A percentile compares a stretch with the other conserved stretches of the same genome.
phyloP scores from a whole-genome alignment of 2,888 invertebrate genomes.

The Polyploca ridens region DNA sequence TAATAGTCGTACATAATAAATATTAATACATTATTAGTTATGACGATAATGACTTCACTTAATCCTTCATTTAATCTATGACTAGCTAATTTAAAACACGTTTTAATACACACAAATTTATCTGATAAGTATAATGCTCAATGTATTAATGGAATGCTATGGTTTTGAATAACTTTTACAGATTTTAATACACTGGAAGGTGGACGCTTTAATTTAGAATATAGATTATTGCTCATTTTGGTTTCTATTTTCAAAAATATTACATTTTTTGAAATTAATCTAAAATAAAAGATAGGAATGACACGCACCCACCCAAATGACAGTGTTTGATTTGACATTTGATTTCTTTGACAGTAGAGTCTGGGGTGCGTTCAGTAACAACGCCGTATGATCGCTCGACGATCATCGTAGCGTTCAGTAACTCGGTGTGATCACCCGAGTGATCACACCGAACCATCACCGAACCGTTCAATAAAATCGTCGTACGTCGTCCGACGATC shows the following conservation, averaged over 20 bases:
- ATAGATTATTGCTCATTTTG: slow-evolving; percentile 43
- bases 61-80: slow-evolving; percentile 12
- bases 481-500: too few species aligned
- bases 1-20: slow-evolving; percentile 76
- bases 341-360: too few species aligned
- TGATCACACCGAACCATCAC: too few species aligned
- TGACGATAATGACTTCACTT: slow-evolving; percentile 26
- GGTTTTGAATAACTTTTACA: neutral
- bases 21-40: slow-evolving; percentile 52
- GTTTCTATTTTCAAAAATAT: slow-evolving; percentile 22
- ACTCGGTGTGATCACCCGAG: too few species aligned
- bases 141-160: slow-evolving; percentile 3
- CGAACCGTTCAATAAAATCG: too few species aligned
- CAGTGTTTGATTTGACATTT: neutral
- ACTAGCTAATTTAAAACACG: slow-evolving; percentile 17
- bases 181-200: neutral
- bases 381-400: too few species aligned
- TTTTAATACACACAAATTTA: neutral
- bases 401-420: too few species aligned
- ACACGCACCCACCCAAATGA: slow-evolving; percentile 11
- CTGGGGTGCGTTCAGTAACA: too few species aligned
- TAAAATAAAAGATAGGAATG: neutral
- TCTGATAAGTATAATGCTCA: neutral
- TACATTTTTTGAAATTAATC: neutral
- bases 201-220: neutral